phyloP scores from a whole-genome alignment of 2,888 invertebrate species.

The Allygus modestus region DNA sequence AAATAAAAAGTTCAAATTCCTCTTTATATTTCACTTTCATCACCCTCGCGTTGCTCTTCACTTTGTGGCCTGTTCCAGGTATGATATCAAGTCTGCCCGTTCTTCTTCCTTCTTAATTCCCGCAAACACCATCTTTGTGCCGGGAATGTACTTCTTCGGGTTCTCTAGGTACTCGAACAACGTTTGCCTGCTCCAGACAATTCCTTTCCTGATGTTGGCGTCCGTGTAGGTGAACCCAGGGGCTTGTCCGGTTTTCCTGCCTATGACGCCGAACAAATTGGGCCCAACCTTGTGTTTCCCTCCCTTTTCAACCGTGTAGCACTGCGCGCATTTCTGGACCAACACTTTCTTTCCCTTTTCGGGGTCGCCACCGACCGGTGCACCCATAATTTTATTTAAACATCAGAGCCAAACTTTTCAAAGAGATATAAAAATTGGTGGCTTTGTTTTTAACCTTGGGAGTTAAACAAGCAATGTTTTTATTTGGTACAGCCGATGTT shows the following conservation, averaged over 20 bases:
- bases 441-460: too few species aligned
- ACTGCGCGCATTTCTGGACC: conserved; percentile 97
- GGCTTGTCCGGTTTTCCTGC: conserved; percentile 97
- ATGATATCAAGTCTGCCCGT: conserved; percentile 96
- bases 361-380: conserved; percentile 93
- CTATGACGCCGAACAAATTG: conserved; percentile 93
- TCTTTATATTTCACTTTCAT: too few species aligned
- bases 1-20: too few species aligned
- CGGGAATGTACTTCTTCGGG: conserved; percentile 99
- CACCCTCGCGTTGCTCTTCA: too few species aligned
- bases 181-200: conserved; percentile 96
- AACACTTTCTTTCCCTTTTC: conserved; percentile 98
- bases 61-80: conserved; percentile 90
- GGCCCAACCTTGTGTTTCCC: conserved; percentile 99
- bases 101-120: conserved; percentile 91
- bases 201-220: conserved; percentile 97
- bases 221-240: conserved; percentile 95
- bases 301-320: conserved; percentile 97
- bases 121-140: conserved; percentile 98
- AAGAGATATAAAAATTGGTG: too few species aligned
- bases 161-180: conserved; percentile 97
- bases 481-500: too few species aligned
- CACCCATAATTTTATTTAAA: conserved; percentile 87
- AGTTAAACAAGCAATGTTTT: too few species aligned
- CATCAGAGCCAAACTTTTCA: too few species aligned